Percentiles rank a stretch among this genome's conserved stretches.
phyloP scores from a whole-genome alignment of 2,113 vertebrate species.

The Entomyzon cyanotis region DNA sequence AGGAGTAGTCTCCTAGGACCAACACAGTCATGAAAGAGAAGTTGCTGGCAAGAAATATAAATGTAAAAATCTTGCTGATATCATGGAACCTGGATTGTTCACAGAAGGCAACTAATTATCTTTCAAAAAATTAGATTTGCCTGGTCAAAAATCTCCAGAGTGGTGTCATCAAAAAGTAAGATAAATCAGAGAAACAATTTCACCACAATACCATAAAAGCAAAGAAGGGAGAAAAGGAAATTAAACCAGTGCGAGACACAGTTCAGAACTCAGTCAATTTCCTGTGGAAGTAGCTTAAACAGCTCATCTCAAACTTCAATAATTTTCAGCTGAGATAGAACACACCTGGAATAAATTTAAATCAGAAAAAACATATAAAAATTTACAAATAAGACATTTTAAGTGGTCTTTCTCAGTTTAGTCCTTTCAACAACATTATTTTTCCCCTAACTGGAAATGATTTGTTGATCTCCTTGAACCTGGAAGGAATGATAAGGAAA shows the following conservation, averaged over 20 bases:
- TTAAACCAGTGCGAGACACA: not conserved
- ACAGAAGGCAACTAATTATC: not conserved
- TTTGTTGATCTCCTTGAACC: not conserved
- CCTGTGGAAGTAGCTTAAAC: not conserved
- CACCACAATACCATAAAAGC: not conserved
- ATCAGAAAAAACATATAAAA: not conserved
- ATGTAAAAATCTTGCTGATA: not conserved
- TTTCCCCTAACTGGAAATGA: not conserved
- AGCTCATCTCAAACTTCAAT: not conserved
- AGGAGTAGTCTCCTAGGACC: not conserved
- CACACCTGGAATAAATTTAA: not conserved
- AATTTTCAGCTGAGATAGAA: not conserved
- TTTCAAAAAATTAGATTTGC: not conserved
- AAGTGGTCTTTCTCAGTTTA: not conserved
- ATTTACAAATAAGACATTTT: not conserved
- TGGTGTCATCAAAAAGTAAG: not conserved
- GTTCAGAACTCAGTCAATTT: not conserved
- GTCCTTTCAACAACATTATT: accelerated
- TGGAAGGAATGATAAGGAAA: not conserved
- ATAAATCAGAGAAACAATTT: not conserved
- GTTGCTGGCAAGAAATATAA: not conserved
- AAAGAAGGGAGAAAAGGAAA: not conserved
- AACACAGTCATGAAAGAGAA: not conserved
- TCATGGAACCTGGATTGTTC: not conserved
- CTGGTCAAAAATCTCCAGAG: not conserved